phyloP scores from a whole-genome alignment of 2,113 vertebrate genomes.

The Origma solitaria region DNA sequence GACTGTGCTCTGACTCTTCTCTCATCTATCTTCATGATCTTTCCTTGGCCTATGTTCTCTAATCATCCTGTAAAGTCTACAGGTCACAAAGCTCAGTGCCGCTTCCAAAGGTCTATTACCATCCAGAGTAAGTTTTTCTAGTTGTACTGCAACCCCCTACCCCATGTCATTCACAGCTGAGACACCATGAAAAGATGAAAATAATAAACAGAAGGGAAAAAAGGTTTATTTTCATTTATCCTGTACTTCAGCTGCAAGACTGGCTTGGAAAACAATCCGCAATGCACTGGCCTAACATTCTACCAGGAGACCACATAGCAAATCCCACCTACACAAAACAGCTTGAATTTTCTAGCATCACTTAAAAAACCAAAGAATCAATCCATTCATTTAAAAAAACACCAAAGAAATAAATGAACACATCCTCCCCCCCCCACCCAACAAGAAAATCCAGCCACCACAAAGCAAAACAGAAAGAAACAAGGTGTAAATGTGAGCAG shows the following conservation, averaged over 20 bases:
- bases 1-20: neutral
- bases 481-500: neutral
- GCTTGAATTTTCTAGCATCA: neutral
- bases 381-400: neutral
- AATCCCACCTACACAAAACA: neutral
- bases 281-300: neutral
- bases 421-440: too few species aligned
- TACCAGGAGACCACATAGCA: neutral
- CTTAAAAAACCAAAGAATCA: neutral
- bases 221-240: neutral
- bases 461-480: neutral
- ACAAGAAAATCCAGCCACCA: neutral
- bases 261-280: neutral
- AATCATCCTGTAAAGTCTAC: neutral
- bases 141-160: neutral
- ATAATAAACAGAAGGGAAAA: neutral
- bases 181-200: neutral
- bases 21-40: neutral
- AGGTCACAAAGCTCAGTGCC: neutral
- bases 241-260: neutral
- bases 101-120: neutral
- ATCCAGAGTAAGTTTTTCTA: neutral
- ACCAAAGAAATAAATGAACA: fast-evolving
- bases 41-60: neutral
- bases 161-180: neutral